Evolutionary conservation across 2,113 vertebrate species (phyloP).

Genomic region (Silurus glanis): DNA sequence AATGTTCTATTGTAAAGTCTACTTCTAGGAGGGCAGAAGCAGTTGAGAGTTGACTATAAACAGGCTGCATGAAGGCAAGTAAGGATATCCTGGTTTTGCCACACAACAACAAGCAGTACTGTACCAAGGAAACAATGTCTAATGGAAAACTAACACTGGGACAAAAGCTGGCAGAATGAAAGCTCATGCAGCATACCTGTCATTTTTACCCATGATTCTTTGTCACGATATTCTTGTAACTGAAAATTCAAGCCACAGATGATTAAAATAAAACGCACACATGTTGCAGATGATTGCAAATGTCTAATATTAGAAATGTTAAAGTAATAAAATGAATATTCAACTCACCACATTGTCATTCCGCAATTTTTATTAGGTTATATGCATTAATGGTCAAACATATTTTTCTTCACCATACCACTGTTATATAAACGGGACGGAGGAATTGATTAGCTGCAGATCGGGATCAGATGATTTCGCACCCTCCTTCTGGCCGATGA

Average conservation of each 20-base stretch:
- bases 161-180: background rate
- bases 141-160: background rate
- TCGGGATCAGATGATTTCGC: background rate
- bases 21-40: slow-evolving; percentile 38
- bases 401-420: background rate
- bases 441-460: background rate
- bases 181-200: background rate
- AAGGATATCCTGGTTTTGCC: slow-evolving; percentile 39
- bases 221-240: background rate
- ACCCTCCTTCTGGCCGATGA: background rate
- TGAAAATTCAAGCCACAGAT: background rate
- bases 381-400: background rate
- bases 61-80: background rate
- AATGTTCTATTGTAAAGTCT: slow-evolving; percentile 27
- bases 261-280: background rate
- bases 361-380: background rate
- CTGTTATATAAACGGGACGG: background rate
- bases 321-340: background rate
- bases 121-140: slow-evolving; percentile 14
- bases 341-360: background rate
- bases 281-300: background rate
- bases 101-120: background rate
- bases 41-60: slow-evolving; percentile 51
- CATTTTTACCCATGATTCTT: background rate
- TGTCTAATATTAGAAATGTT: background rate